Base-by-base conservation (phyloP, 2,797 vertebrate genomes). In the Microctenopoma steveboyesi region DNA sequence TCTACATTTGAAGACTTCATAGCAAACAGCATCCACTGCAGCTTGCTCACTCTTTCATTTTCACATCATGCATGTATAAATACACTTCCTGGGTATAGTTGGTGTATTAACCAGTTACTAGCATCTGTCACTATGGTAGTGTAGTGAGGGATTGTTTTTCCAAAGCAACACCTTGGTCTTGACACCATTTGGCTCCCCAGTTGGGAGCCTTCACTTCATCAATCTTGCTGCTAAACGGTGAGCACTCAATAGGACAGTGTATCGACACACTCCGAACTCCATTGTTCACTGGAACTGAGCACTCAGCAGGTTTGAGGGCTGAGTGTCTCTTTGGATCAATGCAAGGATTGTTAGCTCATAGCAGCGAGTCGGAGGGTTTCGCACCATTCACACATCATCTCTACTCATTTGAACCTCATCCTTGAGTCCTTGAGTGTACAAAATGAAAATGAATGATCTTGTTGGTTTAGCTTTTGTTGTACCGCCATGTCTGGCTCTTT, bases 281-380 rank as follows among this genome's bases (percentile, higher is more conserved):
- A 93, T 95, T 94, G 93, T 95, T 94, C 89, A 86, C 87, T 90
- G 88, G 89, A 94, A 93, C 90, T 92, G 90, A 94, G 90, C 93
- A 94, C 92, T 94, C 94, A 94, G 94, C 93, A 94, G 93, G 93
- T 94, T 94, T 93, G 92, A 91, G 93, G 90, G 88, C 90, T 88
- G 90, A 93, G 90, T 92, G 90, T 93, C 93, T 94, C 83, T 89
- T 88, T 47, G 75, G 91, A 94, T 94, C 93, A 91, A 94, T 94
- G 92, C 72, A 58, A 79, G 87, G 86, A 87, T 89, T 91, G 92
- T 93, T 92, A 90, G 91, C 90, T 84, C 82, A 72, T 79, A 72
- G 88, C 92, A 81, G 88, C 88, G 79, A 75, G 84, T 86, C 84
- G 84, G 85, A 84, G 75, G 89, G 74, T 83, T 68, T 60, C 69